phyloP scores from a whole-genome alignment of 2,888 invertebrate species.

The Epinotia brunnichana region DNA sequence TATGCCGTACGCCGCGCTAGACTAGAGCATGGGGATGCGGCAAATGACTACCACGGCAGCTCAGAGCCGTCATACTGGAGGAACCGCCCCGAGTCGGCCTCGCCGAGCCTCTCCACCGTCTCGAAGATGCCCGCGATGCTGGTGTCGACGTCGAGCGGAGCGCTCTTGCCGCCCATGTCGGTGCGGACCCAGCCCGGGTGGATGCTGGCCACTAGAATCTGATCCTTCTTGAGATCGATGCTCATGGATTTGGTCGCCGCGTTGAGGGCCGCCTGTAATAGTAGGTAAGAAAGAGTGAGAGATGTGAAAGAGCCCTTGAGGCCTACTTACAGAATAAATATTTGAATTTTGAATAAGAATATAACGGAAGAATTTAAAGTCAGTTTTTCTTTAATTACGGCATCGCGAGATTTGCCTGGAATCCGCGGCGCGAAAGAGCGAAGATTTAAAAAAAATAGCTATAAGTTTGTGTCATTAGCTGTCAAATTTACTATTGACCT shows the following conservation, averaged over 20 bases:
- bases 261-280: constrained; percentile 89
- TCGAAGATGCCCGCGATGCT: constrained; percentile 87
- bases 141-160: constrained; percentile 88
- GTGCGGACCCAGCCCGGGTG: constrained; percentile 98
- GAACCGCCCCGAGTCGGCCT: constrained; percentile 89
- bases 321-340: no score
- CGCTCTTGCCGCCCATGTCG: constrained; percentile 93
- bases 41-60: constrained; percentile 87
- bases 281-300: no score
- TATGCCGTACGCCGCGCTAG: no score
- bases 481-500: no score
- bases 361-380: constrained; percentile 49
- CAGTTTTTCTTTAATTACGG: background rate
- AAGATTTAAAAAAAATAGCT: no score
- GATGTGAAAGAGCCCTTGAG: no score
- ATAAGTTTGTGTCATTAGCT: background rate
- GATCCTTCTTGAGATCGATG: constrained; percentile 89
- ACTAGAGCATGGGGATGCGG: no score
- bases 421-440: no score
- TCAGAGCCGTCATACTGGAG: constrained; percentile 89
- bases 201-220: constrained; percentile 88
- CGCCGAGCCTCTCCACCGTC: constrained; percentile 85
- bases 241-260: constrained; percentile 94
- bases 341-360: no score
- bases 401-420: background rate